Percentiles rank a stretch among this genome's conserved stretches.
phyloP scores from a whole-genome alignment of 1,140 invertebrate species.

The Lutraria rhynchaena region DNA sequence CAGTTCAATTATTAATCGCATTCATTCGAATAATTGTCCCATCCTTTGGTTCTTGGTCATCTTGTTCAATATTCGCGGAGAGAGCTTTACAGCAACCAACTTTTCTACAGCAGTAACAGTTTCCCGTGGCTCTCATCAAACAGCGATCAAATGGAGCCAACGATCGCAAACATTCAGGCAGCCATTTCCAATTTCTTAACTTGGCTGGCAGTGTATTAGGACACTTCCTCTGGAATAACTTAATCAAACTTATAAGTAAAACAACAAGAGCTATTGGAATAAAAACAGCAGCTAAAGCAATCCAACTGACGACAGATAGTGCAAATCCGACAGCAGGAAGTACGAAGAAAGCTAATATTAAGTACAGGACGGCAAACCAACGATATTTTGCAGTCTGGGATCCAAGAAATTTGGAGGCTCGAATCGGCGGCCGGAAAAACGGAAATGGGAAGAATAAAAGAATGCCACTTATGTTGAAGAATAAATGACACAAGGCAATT shows the following conservation, averaged over 20 bases:
- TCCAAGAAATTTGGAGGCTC: conserved; percentile 84
- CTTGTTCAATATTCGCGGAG: neutral
- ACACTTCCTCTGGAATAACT: conserved; percentile 70
- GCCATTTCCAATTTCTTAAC: conserved; percentile 73
- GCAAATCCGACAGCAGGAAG: conserved; percentile 83
- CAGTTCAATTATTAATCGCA: too few relatives aligned
- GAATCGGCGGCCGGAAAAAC: conserved; percentile 84
- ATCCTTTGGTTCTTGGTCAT: too few relatives aligned
- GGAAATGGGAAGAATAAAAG: conserved; percentile 86
- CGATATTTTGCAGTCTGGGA: conserved; percentile 84
- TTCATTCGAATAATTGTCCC: too few relatives aligned
- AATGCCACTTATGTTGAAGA: conserved; percentile 84
- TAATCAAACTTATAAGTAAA: conserved; percentile 69
- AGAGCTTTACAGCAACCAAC: conserved; percentile 44
- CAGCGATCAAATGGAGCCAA: conserved; percentile 70
- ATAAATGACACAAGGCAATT: conserved; percentile 76
- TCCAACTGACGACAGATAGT: conserved; percentile 80
- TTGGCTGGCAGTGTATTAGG: conserved; percentile 66
- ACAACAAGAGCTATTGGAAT: conserved; percentile 67
- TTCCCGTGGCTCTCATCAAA: conserved; percentile 56
- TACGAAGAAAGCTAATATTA: conserved; percentile 84
- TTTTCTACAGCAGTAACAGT: conserved; percentile 55
- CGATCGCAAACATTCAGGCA: conserved; percentile 70
- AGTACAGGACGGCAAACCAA: conserved; percentile 86
- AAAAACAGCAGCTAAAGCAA: conserved; percentile 70